phyloP scores from a whole-genome alignment of 2,797 vertebrate genomes.

The Psittacula derbiana region DNA sequence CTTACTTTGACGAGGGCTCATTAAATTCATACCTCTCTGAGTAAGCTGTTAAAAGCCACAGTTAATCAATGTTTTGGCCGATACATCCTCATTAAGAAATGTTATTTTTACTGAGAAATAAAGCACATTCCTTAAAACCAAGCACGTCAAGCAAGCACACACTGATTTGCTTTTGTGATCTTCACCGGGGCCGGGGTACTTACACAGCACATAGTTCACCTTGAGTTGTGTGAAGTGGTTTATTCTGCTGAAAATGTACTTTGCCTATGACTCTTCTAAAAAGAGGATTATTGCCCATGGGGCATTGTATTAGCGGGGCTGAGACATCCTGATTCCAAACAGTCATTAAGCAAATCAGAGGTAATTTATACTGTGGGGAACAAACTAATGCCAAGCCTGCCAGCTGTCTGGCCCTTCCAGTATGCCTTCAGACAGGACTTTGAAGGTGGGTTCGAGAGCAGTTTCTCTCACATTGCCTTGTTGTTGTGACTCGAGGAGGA shows the following conservation, averaged over 20 bases:
- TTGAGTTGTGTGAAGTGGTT: constrained; percentile 60
- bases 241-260: constrained; percentile 54
- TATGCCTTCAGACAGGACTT: constrained; percentile 54
- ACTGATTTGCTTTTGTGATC: neutral
- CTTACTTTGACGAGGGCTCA: constrained; percentile 44
- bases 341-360: constrained; percentile 70
- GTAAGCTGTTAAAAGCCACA: constrained; percentile 58
- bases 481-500: constrained; percentile 39
- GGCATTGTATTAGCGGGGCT: constrained; percentile 50
- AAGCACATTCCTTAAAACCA: neutral
- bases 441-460: neutral
- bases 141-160: neutral
- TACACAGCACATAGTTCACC: constrained; percentile 21
- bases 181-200: neutral
- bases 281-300: constrained; percentile 57
- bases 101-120: neutral
- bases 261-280: constrained; percentile 59
- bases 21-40: constrained; percentile 50
- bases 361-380: constrained; percentile 73
- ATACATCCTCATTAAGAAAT: constrained; percentile 7
- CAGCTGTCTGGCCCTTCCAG: constrained; percentile 71
- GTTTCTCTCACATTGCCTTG: neutral
- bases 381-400: constrained; percentile 69
- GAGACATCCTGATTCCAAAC: constrained; percentile 67
- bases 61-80: constrained; percentile 19